Percentiles rank a stretch among this genome's conserved stretches.
Conservation (phyloP, 2,797 vertebrate genomes). For the Buphagus erythrorhynchus region DNA sequence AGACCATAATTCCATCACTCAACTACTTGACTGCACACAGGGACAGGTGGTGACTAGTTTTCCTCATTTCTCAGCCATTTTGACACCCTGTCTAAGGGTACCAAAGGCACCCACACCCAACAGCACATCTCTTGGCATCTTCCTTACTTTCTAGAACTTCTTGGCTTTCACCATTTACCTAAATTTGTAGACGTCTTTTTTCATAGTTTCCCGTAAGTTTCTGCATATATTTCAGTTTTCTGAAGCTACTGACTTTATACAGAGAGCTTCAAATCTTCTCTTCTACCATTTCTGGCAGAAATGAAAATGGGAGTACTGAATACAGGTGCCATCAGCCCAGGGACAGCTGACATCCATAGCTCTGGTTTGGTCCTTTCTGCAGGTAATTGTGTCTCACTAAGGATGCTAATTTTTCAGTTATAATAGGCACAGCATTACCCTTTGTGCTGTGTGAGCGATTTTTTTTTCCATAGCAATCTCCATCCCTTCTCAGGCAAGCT, state of each 20-base stretch:
- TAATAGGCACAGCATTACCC: neutral
- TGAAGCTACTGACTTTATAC: neutral
- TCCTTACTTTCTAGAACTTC: neutral
- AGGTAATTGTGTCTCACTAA: neutral
- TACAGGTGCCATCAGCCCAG: neutral
- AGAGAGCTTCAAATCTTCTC: neutral
- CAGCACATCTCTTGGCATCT: neutral
- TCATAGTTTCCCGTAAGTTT: neutral
- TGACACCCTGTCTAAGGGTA: neutral
- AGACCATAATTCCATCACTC: neutral
- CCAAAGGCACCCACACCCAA: neutral
- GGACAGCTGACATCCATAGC: neutral
- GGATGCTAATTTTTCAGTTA: neutral
- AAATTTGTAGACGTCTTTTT: neutral
- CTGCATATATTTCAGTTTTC: neutral
- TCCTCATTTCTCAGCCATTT: neutral
- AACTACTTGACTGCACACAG: neutral
- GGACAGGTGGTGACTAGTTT: neutral
- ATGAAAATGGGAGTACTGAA: neutral
- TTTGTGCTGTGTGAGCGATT: fast-evolving
- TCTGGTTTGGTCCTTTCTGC: neutral
- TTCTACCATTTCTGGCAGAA: neutral
- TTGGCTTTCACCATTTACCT: neutral
- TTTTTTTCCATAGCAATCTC: neutral
- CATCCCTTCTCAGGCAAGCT: neutral